Percentiles rank a stretch among this genome's conserved stretches.
phyloP scores from a whole-genome alignment of 2,797 vertebrate genomes.

The Rhincodon typus region DNA sequence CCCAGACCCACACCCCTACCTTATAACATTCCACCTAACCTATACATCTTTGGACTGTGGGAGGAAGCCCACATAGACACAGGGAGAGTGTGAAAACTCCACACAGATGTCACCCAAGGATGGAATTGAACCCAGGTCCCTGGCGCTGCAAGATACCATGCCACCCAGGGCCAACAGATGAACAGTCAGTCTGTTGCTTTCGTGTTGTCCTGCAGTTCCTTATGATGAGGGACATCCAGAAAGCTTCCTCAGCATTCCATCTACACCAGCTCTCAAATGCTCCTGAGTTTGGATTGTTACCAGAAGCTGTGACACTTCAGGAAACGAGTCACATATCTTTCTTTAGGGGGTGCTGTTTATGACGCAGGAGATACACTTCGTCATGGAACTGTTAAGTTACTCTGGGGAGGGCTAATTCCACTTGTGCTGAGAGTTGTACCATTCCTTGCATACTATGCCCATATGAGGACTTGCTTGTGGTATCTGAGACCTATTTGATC shows the following conservation, averaged over 20 bases:
- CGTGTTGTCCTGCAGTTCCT: not conserved
- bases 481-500: not conserved
- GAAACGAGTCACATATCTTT: not conserved
- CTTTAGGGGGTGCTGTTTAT: not conserved
- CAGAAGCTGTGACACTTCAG: not conserved
- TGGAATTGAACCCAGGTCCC: too few relatives aligned
- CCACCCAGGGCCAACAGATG: not conserved
- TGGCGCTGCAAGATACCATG: too few relatives aligned
- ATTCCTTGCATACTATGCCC: not conserved
- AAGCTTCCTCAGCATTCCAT: not conserved
- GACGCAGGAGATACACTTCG: not conserved
- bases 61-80: too few relatives aligned
- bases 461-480: not conserved
- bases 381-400: not conserved
- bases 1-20: too few relatives aligned
- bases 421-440: not conserved
- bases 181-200: not conserved
- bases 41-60: too few relatives aligned
- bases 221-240: not conserved
- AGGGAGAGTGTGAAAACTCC: too few relatives aligned
- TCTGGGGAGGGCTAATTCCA: not conserved
- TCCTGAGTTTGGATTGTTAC: not conserved
- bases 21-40: too few relatives aligned
- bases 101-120: too few relatives aligned
- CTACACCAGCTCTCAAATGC: too few relatives aligned